Evolutionary conservation across 2,888 invertebrate genomes (phyloP), one percentile per base, ranked within the genome.

Genomic region (Beris morrisii): DNA sequence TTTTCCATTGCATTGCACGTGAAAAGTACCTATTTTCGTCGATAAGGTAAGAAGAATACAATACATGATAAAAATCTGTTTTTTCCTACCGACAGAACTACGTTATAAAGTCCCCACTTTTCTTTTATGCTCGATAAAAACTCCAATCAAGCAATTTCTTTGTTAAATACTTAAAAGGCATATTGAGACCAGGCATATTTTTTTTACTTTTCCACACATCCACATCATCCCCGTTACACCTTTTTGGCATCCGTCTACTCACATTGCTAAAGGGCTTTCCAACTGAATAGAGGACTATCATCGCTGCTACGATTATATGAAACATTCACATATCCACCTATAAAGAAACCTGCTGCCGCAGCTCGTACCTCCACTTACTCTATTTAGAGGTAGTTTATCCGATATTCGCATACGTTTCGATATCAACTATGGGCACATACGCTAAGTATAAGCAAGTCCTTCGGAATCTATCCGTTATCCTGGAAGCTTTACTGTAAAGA

Each of bases 71-170:
- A 22, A 22, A 22, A 22, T 22, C 2, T 22, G 22, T 22, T 22
- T 22, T 22, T 22, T 22, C 3, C 22, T 22, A 22, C 22, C 22
- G 22, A 59, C 58, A 59, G 30, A 48, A 46, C 30, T 48, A 61
- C 52, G 38, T 52, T 50, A 59, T 61, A 61, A 61, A 59, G 59
- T 61, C 50, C 52, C 5, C 50, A 61, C 50, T 61, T 61, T 61
- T 50, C 61, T 52, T 61, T 61, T 61, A 61, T 52, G 61, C 43
- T 61, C 32, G 50, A 50, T 64, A 69, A 69, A 67, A 67, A 32
- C 67, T 67, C 67, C 69, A 67, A 69, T 69, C 66, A 67, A 67
- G 69, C 69, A 69, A 69, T 69, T 67, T 69, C 69, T 69, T 69
- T 69, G 69, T 69, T 69, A 67, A 67, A 66, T 61, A 69, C 69